A percentile compares a stretch with the other conserved stretches of the same genome.
phyloP scores from a whole-genome alignment of 2,113 vertebrate species.

The Cairina moschata region DNA sequence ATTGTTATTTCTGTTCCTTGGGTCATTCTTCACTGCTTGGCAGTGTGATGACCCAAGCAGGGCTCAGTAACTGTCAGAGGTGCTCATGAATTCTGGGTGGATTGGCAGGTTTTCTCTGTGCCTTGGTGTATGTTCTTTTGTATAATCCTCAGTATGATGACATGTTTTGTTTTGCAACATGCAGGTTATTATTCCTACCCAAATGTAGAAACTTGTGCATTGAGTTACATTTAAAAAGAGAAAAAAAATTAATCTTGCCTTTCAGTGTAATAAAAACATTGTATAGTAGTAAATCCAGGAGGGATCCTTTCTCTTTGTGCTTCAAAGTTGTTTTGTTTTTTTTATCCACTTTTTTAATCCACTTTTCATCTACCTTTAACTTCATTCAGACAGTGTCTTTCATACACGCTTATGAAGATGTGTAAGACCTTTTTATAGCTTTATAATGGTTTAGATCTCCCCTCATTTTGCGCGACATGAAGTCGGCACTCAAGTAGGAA shows the following conservation, averaged over 20 bases:
- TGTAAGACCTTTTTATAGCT: neutral
- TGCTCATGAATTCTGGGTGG: rapidly evolving
- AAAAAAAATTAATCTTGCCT: neutral
- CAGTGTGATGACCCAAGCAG: rapidly evolving
- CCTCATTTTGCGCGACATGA: neutral
- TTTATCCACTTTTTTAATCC: neutral
- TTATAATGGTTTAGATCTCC: neutral
- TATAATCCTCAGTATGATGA: neutral
- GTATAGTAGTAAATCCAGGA: neutral
- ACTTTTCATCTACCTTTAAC: neutral
- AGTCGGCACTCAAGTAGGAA: neutral
- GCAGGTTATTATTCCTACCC: neutral
- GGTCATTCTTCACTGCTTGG: neutral
- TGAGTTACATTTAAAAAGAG: neutral
- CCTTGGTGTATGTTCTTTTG: rapidly evolving
- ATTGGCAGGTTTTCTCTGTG: neutral
- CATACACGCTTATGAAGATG: neutral
- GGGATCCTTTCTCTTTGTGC: neutral
- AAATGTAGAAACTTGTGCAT: neutral
- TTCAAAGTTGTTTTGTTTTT: neutral
- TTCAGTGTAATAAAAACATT: neutral
- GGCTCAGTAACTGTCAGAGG: neutral
- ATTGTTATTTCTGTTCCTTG: neutral
- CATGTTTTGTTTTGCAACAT: neutral
- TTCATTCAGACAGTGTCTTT: neutral